phyloP scores from a whole-genome alignment of 2,113 vertebrate species.

The Pontoporia blainvillei region DNA sequence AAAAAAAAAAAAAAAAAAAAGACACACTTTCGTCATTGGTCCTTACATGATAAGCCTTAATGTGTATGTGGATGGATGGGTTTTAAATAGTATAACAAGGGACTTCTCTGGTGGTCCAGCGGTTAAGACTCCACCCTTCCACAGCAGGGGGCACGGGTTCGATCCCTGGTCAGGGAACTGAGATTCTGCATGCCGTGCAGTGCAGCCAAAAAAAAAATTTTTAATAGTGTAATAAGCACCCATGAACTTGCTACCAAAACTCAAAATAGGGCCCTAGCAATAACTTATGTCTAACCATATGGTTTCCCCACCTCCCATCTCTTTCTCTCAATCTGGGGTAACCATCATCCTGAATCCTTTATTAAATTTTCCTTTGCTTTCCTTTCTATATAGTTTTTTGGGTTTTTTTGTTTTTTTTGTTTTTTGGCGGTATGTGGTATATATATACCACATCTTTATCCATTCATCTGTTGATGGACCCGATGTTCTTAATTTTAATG shows the following conservation, averaged over 20 bases:
- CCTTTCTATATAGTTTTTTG: background rate
- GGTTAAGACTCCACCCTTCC: background rate
- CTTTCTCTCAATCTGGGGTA: background rate
- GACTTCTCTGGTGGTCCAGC: background rate
- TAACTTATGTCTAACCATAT: background rate
- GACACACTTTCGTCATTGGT: too few relatives aligned
- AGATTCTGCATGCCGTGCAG: background rate
- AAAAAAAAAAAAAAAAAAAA: too few relatives aligned
- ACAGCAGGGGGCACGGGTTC: background rate
- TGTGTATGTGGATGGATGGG: background rate
- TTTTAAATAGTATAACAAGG: background rate
- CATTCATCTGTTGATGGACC: background rate
- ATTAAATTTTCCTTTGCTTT: background rate
- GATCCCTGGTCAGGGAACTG: background rate
- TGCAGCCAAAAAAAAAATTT: background rate
- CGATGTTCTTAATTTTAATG: background rate
- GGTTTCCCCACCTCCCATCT: background rate
- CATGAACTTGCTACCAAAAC: background rate
- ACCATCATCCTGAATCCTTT: background rate
- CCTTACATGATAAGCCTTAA: background rate
- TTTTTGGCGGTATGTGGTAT: too few relatives aligned
- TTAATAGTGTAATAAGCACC: background rate
- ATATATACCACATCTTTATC: background rate
- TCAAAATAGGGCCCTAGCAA: background rate
- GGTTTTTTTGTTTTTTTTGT: too few relatives aligned